These are phyloP conservation scores for Plebejus anna DNA, from an alignment of 2,888 invertebrate species.

Conservation along the genomic window DNA sequence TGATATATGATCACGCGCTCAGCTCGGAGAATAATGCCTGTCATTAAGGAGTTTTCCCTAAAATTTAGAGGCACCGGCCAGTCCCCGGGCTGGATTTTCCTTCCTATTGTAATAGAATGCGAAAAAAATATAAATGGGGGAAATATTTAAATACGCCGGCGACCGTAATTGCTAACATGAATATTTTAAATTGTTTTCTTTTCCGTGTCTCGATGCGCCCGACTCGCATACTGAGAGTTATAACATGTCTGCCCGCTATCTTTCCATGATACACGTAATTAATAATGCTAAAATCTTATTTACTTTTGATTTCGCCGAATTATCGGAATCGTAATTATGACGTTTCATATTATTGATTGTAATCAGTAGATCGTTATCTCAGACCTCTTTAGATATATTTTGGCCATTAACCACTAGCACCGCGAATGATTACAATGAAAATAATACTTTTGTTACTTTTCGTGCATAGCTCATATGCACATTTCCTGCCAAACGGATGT, in stretches of 20 bases:
- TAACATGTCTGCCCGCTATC: not conserved
- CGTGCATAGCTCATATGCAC: not conserved
- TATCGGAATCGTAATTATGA: not conserved
- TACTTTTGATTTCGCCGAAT: slow-evolving; percentile 19
- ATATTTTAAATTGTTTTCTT: not conserved
- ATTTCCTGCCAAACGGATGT: slow-evolving; percentile 13
- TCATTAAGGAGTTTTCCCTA: slow-evolving; percentile 15
- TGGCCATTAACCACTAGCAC: not conserved
- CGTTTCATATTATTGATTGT: not conserved
- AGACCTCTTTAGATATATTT: not conserved
- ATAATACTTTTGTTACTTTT: not conserved
- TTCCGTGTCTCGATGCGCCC: not conserved
- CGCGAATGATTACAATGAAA: not conserved
- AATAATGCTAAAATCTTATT: not conserved
- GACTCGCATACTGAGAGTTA: not conserved
- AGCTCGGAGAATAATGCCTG: slow-evolving; percentile 18
- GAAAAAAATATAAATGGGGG: not conserved
- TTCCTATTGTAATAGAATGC: slow-evolving; percentile 11
- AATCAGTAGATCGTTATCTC: slow-evolving; percentile 24
- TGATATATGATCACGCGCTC: slow-evolving; percentile 24
- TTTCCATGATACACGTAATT: not conserved
- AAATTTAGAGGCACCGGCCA: slow-evolving; percentile 7
- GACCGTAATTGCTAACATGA: not conserved
- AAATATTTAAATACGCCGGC: slow-evolving; percentile 10
- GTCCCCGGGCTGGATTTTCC: not conserved